Conservation (phyloP, 2,888 invertebrate genomes). For the Corythucha ciliata region DNA sequence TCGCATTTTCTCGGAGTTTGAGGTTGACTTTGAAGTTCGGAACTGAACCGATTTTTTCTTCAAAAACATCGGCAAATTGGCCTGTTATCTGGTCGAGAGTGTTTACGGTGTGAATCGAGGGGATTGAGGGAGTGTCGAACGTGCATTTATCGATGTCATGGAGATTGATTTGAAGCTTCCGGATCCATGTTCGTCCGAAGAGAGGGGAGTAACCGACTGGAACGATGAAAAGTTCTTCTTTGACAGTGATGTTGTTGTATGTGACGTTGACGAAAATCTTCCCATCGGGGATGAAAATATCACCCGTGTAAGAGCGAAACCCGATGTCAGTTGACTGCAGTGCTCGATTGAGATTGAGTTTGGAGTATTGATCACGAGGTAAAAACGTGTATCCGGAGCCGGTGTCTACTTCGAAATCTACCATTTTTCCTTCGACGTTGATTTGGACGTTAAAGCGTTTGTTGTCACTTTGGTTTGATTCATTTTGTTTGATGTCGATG, state of each 20-base stretch:
- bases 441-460: too few species aligned
- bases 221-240: slow-evolving; percentile 3
- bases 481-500: too few species aligned
- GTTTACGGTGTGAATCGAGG: neutral
- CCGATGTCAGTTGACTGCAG: neutral
- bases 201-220: slow-evolving; percentile 5
- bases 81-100: too few species aligned
- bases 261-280: slow-evolving; percentile 1
- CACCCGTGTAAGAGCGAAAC: slow-evolving; percentile 12
- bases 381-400: neutral
- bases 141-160: neutral
- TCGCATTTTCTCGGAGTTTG: neutral
- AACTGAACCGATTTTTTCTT: neutral
- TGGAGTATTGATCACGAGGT: neutral
- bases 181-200: slow-evolving; percentile 7
- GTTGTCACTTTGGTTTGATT: too few species aligned
- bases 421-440: too few species aligned
- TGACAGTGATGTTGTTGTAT: neutral
- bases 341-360: neutral
- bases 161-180: slow-evolving; percentile 3
- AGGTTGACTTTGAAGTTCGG: slow-evolving; percentile 3
- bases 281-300: slow-evolving; percentile 5
- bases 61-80: neutral
- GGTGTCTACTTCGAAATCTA: slow-evolving; percentile 6
- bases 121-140: neutral